Evolutionary conservation across 64 coral and sea anemone species (phyloP), one percentile per base, ranked within the genome.

Genomic region (Platygyra sinensis): DNA sequence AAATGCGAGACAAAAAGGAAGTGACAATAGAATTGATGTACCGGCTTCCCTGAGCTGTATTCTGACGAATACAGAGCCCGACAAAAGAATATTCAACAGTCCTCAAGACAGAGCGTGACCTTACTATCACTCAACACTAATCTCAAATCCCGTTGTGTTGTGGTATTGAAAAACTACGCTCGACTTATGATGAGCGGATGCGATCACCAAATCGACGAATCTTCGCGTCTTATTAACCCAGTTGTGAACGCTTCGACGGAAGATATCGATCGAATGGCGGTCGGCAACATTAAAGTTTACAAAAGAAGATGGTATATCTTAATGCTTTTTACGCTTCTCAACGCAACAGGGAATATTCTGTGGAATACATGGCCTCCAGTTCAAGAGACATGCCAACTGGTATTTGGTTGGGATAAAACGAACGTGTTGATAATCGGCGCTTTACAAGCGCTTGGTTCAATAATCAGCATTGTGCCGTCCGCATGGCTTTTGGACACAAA

Each of bases 311-410:
- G 95, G 95, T 97, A 97, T 18, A 94, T 97, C 78, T 82, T 97
- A 4, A 67, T 84, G 1, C 42, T 97, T 17, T 97, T 97, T 65
- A 97, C 95, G 10, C 77, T 93, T 2, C 76, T 97, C 12, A 97
- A 97, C 42, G 89, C 91, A 14, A 93, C 92, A 75, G 89, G 87
- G 55, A 97, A 97, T 89, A 92, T 97, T 72, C 76, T 97, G 19
- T 97, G 95, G 95, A 97, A 97, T 39, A 97, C 95, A 24, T 97
- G 95, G 95, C 95, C 95, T 0, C 91, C 95, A 0, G 89, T 97
- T 72, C 95, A 97, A 69, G 95, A 97, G 57, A 97, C 95, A 1
- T 97, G 95, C 33, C 95, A 97, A 72, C 78, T 97, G 36, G 95
- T 97, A 0, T 65, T 97, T 13, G 61, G 92, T 38, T 97, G 95